Evolutionary conservation across 2,888 invertebrate genomes (phyloP), one percentile per base, ranked within the genome.

Genomic region (Drosophila mercatorum): DNA sequence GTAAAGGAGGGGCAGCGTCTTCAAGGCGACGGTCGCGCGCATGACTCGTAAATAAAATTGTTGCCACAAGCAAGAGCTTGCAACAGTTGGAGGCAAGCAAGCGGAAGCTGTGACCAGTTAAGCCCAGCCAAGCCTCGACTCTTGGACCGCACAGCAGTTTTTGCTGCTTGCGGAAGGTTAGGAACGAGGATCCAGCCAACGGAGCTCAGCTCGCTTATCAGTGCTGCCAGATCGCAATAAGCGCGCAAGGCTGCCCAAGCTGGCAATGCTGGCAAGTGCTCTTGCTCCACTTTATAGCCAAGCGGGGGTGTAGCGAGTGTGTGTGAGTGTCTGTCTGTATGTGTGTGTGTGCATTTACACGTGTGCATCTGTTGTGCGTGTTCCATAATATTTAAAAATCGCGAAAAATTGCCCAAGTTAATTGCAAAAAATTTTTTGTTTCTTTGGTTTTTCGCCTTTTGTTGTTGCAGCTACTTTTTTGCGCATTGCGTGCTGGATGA

Each of bases 21-120:
- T 56, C 22, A 53, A 75, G 78, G 88, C 86, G 81, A 78, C 80
- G 71, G 43, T 76, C 58, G 66, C 77, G 86, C 72, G 86, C 84
- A 84, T 84, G 84, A 88, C 88, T 89, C 89, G 89, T 89, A 89
- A 89, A 89, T 90, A 90, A 89, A 89, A 90, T 89, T 90, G 90
- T 88, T 76, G 89, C 78, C 81, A 83, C 74, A 67, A 83, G 87
- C 76, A 68, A 68, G 62, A 41, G 57, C 22, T 53, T 49, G 65
- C 66, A 40, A 49, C 59, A 56, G 46, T 55, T 70, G 46, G 51
- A 46, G 58, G 57, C 65, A 57, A 81, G 57, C 65, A 57, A 81
- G 87, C 82, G 81, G 85, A 87, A 86, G 87, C 89, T 75, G 80
- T 65, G 76, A 80, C 76, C 76, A 79, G 80, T 79, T 75, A 51